Base-by-base conservation (phyloP, 2,113 vertebrate species). In the Microcebus griseorufus region DNA sequence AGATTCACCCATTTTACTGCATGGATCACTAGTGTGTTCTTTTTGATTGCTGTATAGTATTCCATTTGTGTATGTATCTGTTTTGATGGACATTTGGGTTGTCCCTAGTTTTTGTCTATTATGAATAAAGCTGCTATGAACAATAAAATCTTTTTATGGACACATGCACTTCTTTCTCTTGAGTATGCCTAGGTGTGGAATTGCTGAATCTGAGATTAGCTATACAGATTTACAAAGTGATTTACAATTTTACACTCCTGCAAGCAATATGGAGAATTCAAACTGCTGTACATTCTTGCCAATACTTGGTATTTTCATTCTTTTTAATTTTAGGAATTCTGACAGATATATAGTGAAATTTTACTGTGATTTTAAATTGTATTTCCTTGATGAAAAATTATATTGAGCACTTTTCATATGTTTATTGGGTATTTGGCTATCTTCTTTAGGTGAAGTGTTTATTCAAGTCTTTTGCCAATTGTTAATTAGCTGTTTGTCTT, bases 321-420 rank as follows among this genome's bases (percentile, higher is more conserved):
- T 86, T 80, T 82, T 86, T 45, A 82, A 87, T 81, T 58, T 73
- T 85, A 62, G 79, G 6, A 16, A 60, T 92, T 85, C 78, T 82
- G 32, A 18, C 73, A 32, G 39, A 64, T 70, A 29, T 55, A n/a
- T 79, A 42, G 48, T 80, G 25, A 70, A 88, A 64, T 93, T 97
- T 94, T 80, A 90, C 62, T 88, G 32, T 97, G 70, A 80, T 37
- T 95, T 85, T 76, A 93, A 95, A 75, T 93, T 90, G 17, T 0
- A 96, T 95, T 96, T 88, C 51, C 34, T 25, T 93, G 37, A 93
- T 76, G 42, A 93, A 95, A 86, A 96, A 58, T 95, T 45, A 53
- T 42, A 88, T 55, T 62, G 64, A 85, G 32, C 51, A 93, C 22
- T 42, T 80, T 97, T 83, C 75, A 83, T 82, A 58, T 93, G 39